Base-by-base conservation (phyloP, 2,113 vertebrate species). In the Orycteropus afer region DNA sequence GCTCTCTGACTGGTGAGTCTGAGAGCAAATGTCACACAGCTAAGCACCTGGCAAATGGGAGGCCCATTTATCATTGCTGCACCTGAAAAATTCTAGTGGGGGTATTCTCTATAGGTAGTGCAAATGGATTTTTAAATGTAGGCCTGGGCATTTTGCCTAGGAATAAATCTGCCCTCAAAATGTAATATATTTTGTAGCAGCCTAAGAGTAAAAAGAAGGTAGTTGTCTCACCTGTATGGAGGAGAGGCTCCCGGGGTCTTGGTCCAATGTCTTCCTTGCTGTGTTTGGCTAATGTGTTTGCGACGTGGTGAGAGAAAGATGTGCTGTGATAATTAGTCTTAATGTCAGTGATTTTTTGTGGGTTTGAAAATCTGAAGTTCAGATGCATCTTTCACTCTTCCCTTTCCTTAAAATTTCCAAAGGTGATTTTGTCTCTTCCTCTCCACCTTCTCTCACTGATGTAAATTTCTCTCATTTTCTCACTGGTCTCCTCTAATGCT, bases 221-320 rank as follows among this genome's bases (percentile, higher is more conserved):
- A 18, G 53, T 81, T 87, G 84, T 95, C 86, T 96, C 78, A 77
- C 89, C 53, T 61, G 32, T 42, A 47, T 53, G 85, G 51, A 93
- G 63, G 82, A 93, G 63, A 92, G 63, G 32, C 80, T 94, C 10
- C 49, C 32, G 55, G 97, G 92, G 96, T 95, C 85, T 37, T 40
- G 49, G 57, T 53, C 88, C 88, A 96, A 18, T 12, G 74, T 71
- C 95, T 94, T 73, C 85, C 94, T 59, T 51, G 15, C 76, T 92
- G 71, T 17, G 9, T 81, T 84, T 91, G 77, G 95, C 96, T 94
- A 92, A 90, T 97, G 95, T 96, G 89, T 95, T 97, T 96, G 96
- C 91, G 83, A 17, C 86, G 73, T 65, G 91, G 45, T 95, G 90
- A 95, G 95, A 91, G 95, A 96, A 95, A 90, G 80, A 37, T 85